Percentiles rank a stretch among this genome's conserved stretches.
Evolutionary conservation across 2,113 vertebrate genomes (phyloP).

Genomic region (Mastomys coucha): DNA sequence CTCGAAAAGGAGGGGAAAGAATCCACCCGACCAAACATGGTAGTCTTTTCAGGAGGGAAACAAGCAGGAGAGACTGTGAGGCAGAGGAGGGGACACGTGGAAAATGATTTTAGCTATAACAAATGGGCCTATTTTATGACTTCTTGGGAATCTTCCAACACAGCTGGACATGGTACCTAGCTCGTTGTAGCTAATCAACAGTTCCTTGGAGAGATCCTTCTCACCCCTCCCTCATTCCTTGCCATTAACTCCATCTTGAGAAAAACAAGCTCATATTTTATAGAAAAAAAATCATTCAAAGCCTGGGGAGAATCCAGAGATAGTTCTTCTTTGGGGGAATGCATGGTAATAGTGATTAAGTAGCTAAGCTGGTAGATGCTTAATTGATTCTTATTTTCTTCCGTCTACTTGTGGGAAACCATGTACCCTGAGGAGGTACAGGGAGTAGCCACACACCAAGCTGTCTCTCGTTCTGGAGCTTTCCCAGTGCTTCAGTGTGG

Average conservation of each 20-base stretch:
- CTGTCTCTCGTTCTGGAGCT: neutral
- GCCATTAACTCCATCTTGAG: neutral
- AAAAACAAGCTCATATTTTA: conserved; percentile 29
- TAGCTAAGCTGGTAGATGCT: conserved; percentile 3
- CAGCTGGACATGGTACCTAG: neutral
- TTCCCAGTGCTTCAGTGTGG: neutral
- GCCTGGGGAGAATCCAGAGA: conserved; percentile 13
- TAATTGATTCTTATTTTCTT: conserved; percentile 66
- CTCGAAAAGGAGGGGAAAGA: neutral
- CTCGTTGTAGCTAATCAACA: neutral
- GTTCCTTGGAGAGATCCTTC: neutral
- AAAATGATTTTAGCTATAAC: neutral
- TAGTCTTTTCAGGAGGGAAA: neutral
- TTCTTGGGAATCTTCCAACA: neutral
- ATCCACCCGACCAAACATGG: neutral
- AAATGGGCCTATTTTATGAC: neutral
- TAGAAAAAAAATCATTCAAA: conserved; percentile 46
- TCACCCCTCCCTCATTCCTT: neutral
- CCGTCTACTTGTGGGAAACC: neutral
- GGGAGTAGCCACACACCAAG: neutral
- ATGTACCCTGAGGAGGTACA: neutral
- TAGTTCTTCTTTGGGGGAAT: neutral
- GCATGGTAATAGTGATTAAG: neutral
- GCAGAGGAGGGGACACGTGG: neutral
- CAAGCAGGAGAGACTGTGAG: neutral